These are phyloP conservation scores for Calycopis cecrops DNA, from an alignment of 1,140 invertebrate species.

Conservation along the genomic window DNA sequence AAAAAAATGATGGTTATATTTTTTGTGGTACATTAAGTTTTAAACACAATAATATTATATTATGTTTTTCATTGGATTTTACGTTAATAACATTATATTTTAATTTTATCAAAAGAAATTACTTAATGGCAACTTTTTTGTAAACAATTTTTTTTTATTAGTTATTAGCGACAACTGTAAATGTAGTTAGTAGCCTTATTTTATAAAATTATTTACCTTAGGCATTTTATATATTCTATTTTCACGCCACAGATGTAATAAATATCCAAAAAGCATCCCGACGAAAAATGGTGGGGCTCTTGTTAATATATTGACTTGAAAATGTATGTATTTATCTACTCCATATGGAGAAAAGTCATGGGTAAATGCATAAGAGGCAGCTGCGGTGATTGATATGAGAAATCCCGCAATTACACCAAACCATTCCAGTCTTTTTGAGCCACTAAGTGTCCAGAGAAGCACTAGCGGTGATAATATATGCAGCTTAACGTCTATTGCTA, in stretches of 20 bases:
- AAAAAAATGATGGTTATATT: too few species aligned
- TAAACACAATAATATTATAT: too few species aligned
- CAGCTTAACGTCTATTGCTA: constrained; percentile 83
- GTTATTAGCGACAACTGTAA: too few species aligned
- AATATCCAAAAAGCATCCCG: constrained; percentile 76
- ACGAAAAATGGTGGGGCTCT: constrained; percentile 73
- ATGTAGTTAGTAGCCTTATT: too few species aligned
- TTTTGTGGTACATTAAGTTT: too few species aligned
- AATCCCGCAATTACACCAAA: constrained; percentile 18
- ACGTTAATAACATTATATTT: too few species aligned
- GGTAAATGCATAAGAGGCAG: constrained; percentile 23
- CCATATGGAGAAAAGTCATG: not conserved
- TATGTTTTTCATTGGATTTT: too few species aligned
- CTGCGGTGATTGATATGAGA: constrained; percentile 13
- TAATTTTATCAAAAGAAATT: too few species aligned
- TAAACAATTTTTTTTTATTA: too few species aligned
- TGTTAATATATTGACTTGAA: constrained; percentile 40
- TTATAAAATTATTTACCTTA: constrained; percentile 29
- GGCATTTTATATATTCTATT: constrained; percentile 16
- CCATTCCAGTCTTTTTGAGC: constrained; percentile 28
- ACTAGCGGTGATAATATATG: constrained; percentile 76
- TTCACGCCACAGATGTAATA: constrained; percentile 20
- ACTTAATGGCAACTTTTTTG: too few species aligned
- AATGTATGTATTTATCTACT: constrained; percentile 20
- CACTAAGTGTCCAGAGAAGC: constrained; percentile 46